Evolutionary conservation across 2,888 invertebrate species (phyloP).

Genomic region (Tetranychus piercei): DNA sequence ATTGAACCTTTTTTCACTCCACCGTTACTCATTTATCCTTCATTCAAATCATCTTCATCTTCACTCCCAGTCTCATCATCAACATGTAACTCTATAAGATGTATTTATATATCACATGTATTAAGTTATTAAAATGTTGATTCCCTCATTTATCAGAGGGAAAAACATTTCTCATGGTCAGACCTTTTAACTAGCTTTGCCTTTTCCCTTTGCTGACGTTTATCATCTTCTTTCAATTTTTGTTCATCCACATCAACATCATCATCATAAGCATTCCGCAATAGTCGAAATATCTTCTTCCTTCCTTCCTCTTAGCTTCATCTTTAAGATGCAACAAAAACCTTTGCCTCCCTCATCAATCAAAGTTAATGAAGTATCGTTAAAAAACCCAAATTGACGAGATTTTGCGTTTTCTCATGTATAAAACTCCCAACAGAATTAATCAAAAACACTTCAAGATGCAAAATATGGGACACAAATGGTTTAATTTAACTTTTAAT

Average conservation of each 20-base stretch:
- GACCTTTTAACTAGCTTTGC: neutral
- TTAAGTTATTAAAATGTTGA: no score
- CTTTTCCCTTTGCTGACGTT: neutral
- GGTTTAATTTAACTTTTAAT: no score
- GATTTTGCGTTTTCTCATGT: neutral
- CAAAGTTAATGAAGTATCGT: slow-evolving; percentile 1
- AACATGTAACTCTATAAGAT: neutral
- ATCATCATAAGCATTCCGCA: neutral
- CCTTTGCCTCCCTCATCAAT: neutral
- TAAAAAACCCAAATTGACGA: neutral
- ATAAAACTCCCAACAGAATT: neutral
- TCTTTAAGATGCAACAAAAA: neutral
- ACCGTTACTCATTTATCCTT: neutral
- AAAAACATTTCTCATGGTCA: neutral
- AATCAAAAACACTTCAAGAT: neutral
- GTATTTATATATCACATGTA: no score
- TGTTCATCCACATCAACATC: neutral
- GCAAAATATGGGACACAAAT: no score
- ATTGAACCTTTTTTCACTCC: neutral
- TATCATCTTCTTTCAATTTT: neutral
- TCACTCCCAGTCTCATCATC: neutral
- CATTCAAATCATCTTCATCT: neutral
- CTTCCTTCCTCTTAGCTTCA: neutral
- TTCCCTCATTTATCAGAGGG: neutral
- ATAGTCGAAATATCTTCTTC: neutral